Evolutionary conservation across 2,797 vertebrate species (phyloP).

Genomic region (Sebastes miniatus): DNA sequence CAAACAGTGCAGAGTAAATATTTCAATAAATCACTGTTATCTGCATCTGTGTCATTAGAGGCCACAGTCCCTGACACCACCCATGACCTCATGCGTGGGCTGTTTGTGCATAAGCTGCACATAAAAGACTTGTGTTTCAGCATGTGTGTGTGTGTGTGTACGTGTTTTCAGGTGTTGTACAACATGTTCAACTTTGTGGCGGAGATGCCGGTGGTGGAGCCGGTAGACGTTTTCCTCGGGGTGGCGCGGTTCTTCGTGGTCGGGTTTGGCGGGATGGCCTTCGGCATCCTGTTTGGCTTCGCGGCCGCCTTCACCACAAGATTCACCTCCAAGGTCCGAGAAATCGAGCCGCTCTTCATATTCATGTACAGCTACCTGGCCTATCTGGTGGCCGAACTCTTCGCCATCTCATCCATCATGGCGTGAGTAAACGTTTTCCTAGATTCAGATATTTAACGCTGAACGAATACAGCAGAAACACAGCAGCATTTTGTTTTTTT

Average conservation of each 20-base stretch:
- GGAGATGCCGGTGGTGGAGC: conserved; percentile 89
- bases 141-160: neutral
- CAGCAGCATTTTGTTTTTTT: neutral
- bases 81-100: conserved; percentile 3
- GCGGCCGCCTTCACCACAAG: conserved; percentile 95
- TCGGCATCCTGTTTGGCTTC: conserved; percentile 93
- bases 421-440: conserved; percentile 86
- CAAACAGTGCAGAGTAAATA: conserved; percentile 63
- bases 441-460: neutral
- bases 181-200: conserved; percentile 96
- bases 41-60: conserved; percentile 20
- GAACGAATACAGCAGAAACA: neutral
- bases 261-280: conserved; percentile 90
- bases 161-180: conserved; percentile 88
- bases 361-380: conserved; percentile 98
- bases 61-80: conserved; percentile 21
- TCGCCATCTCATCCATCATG: conserved; percentile 96
- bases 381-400: conserved; percentile 95
- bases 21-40: conserved; percentile 51
- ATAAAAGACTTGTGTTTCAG: neutral
- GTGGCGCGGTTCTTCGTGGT: conserved; percentile 92
- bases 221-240: conserved; percentile 90
- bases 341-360: conserved; percentile 97
- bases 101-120: neutral
- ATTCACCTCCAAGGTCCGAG: conserved; percentile 92